phyloP scores from a whole-genome alignment of 1,140 invertebrate species.

The Drosophila rhopaloa region DNA sequence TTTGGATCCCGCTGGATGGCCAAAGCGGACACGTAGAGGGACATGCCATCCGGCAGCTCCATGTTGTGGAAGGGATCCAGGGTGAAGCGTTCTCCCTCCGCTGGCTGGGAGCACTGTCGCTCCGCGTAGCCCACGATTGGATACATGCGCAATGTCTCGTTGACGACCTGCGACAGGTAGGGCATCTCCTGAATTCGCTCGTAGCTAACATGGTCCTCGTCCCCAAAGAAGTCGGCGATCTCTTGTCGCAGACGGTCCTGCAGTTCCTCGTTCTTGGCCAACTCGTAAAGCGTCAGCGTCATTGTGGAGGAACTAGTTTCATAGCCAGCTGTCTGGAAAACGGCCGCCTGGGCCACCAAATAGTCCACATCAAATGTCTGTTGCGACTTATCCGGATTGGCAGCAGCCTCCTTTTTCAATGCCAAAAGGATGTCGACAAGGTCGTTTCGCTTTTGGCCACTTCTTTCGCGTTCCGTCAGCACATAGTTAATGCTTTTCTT shows the following conservation, averaged over 20 bases:
- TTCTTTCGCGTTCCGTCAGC: slow-evolving; percentile 72
- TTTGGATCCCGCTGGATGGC: slow-evolving; percentile 79
- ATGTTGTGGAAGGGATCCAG: slow-evolving; percentile 51
- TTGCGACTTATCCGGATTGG: slow-evolving; percentile 17
- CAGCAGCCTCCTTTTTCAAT: slow-evolving; percentile 66
- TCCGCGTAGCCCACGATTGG: slow-evolving; percentile 64
- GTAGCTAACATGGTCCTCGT: slow-evolving; percentile 86
- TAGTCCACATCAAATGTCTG: slow-evolving; percentile 46
- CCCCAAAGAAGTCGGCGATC: slow-evolving; percentile 85
- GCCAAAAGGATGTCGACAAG: slow-evolving; percentile 84
- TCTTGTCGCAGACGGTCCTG: slow-evolving; percentile 88
- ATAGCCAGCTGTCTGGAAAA: slow-evolving; percentile 90
- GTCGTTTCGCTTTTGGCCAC: slow-evolving; percentile 77
- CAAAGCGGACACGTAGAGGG: slow-evolving; percentile 59
- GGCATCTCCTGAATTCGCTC: slow-evolving; percentile 88
- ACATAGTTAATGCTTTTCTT: slow-evolving; percentile 67
- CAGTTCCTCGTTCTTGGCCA: slow-evolving; percentile 88
- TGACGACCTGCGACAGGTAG: slow-evolving; percentile 87
- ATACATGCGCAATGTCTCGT: slow-evolving; percentile 83
- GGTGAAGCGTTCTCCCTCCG: slow-evolving; percentile 56
- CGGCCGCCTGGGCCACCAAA: slow-evolving; percentile 88
- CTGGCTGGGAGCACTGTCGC: slow-evolving; percentile 61
- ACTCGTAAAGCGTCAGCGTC: slow-evolving; percentile 87
- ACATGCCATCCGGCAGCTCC: slow-evolving; percentile 55
- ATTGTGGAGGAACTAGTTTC: slow-evolving; percentile 91